phyloP scores from a whole-genome alignment of 2,888 invertebrate species.

The Spicauda simplicius region DNA sequence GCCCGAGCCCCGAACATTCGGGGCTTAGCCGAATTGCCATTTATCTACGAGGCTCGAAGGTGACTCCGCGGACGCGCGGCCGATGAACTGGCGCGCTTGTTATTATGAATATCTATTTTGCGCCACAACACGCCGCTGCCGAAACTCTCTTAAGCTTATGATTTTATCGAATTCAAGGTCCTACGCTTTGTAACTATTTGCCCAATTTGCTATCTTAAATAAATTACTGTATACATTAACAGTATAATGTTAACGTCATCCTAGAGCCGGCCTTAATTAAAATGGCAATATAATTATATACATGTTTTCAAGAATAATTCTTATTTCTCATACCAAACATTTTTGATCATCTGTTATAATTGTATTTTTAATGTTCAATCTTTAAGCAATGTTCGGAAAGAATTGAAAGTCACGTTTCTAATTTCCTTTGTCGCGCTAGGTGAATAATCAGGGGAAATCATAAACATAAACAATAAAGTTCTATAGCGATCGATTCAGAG shows the following conservation, averaged over 20 bases:
- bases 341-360: too few species aligned
- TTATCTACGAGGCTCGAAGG: conserved; percentile 74
- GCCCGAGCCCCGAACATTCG: conserved; percentile 51
- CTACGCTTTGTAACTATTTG: conserved; percentile 28
- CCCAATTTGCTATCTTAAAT: background rate
- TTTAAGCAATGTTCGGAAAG: too few species aligned
- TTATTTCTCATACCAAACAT: too few species aligned
- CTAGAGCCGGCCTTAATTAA: background rate
- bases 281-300: too few species aligned
- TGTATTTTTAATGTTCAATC: too few species aligned
- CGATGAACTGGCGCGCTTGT: conserved; percentile 60
- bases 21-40: conserved; percentile 65
- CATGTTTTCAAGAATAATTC: too few species aligned
- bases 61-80: conserved; percentile 77
- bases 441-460: background rate
- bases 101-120: conserved; percentile 70
- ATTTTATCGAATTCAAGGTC: conserved; percentile 49
- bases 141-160: conserved; percentile 47
- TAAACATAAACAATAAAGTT: background rate
- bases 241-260: background rate
- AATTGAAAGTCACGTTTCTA: too few species aligned
- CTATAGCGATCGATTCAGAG: background rate
- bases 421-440: too few species aligned
- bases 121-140: conserved; percentile 47
- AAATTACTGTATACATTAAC: background rate